These are phyloP conservation scores for Tuberolachnus salignus DNA, from an alignment of 2,888 invertebrate genomes.

Conservation along the genomic window DNA sequence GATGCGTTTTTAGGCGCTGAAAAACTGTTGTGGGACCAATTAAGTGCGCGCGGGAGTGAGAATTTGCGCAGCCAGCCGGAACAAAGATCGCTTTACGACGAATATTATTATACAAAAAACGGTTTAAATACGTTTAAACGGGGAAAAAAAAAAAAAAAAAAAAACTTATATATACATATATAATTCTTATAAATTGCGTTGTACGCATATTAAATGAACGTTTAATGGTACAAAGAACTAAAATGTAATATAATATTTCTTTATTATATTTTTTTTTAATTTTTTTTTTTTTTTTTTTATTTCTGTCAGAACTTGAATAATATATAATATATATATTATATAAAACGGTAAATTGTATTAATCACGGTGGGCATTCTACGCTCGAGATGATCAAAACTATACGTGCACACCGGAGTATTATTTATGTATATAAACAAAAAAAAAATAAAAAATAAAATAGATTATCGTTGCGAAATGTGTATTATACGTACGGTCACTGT, in stretches of 20 bases:
- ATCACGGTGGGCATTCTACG: not conserved
- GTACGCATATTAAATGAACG: slow-evolving; percentile 29
- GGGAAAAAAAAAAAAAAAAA: slow-evolving; percentile 18
- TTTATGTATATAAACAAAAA: too few relatives aligned
- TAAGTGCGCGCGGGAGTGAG: slow-evolving; percentile 21
- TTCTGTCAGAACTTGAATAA: not conserved
- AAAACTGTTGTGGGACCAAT: slow-evolving; percentile 46
- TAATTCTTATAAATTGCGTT: slow-evolving; percentile 26
- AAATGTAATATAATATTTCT: not conserved
- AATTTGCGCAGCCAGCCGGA: slow-evolving; percentile 50
- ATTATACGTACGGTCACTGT: too few relatives aligned
- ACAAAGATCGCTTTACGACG: slow-evolving; percentile 49
- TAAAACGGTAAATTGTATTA: not conserved
- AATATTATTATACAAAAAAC: slow-evolving; percentile 26
- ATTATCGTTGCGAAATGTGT: too few relatives aligned
- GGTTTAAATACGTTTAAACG: slow-evolving; percentile 44
- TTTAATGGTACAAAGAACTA: slow-evolving; percentile 47
- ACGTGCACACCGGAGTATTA: too few relatives aligned
- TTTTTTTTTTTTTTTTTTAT: too few relatives aligned
- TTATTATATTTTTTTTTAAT: not conserved
- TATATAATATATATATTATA: too few relatives aligned
- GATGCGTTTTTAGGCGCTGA: not conserved
- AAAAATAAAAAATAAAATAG: too few relatives aligned
- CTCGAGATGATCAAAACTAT: too few relatives aligned
- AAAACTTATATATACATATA: too few relatives aligned